A percentile compares a stretch with the other conserved stretches of the same genome.
Evolutionary conservation across 2,113 vertebrate genomes (phyloP).

Genomic region (Dromas ardeola): DNA sequence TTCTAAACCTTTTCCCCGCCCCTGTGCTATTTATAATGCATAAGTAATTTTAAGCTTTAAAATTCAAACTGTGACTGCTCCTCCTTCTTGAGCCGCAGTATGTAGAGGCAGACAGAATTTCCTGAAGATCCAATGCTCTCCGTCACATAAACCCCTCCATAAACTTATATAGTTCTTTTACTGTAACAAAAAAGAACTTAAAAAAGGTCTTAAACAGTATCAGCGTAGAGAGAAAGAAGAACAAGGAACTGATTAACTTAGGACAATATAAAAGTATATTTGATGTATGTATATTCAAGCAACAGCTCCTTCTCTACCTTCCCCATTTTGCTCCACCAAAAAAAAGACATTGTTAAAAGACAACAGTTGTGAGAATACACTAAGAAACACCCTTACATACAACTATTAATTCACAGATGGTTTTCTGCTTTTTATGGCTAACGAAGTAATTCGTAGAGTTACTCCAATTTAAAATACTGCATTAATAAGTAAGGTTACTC

Average conservation of each 20-base stretch:
- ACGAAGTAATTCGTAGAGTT: background rate
- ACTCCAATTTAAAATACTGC: background rate
- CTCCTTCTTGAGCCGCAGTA: background rate
- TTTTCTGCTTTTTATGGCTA: background rate
- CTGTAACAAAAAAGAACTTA: background rate
- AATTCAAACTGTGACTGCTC: background rate
- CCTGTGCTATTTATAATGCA: background rate
- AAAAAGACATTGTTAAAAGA: background rate
- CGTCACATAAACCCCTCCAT: background rate
- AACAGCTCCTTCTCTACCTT: background rate
- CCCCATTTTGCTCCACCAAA: background rate
- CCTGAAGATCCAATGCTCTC: background rate
- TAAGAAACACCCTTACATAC: background rate
- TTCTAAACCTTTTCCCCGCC: background rate
- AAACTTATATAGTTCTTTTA: background rate
- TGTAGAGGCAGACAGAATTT: background rate
- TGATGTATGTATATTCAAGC: background rate
- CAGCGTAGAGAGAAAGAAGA: background rate
- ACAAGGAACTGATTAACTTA: background rate
- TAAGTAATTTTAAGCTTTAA: background rate
- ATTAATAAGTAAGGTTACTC: background rate
- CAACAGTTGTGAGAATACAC: background rate
- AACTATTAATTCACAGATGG: background rate
- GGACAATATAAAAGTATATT: background rate
- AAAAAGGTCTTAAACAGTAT: background rate